Percentiles rank a stretch among this genome's conserved stretches.
phyloP scores from a whole-genome alignment of 2,797 vertebrate genomes.

The Thamnophis elegans region DNA sequence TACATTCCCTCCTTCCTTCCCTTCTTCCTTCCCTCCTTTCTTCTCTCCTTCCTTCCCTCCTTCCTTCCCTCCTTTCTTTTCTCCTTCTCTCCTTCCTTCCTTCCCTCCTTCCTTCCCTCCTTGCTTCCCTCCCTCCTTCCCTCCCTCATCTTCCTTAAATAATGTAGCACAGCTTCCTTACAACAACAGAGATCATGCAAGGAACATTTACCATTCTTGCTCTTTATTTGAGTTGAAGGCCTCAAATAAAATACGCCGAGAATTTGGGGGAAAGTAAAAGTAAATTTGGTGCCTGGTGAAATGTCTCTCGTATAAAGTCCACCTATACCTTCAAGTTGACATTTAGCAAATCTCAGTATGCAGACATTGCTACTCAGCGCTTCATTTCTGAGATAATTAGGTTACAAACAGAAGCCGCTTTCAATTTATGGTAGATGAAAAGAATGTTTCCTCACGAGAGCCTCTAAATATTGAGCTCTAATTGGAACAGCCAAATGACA shows the following conservation, averaged over 20 bases:
- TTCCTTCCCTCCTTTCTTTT: too few relatives aligned
- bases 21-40: too few relatives aligned
- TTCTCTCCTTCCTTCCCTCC: too few relatives aligned
- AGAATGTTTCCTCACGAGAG: background rate
- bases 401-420: background rate
- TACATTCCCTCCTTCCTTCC: too few relatives aligned
- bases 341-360: background rate
- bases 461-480: background rate
- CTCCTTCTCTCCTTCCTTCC: too few relatives aligned
- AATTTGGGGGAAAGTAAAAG: background rate
- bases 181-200: conserved; percentile 47
- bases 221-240: conserved; percentile 1
- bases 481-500: background rate
- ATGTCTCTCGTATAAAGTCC: background rate
- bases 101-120: too few relatives aligned
- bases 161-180: conserved; percentile 45
- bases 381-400: background rate
- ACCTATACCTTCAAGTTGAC: background rate
- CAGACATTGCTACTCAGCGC: background rate
- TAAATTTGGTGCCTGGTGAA: background rate
- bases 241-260: background rate
- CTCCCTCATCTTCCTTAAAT: conserved; percentile 38
- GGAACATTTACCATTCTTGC: conserved; percentile 55
- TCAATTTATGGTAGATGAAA: conserved; percentile 13
- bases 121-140: too few relatives aligned